Percentiles rank a stretch among this genome's conserved stretches.
Evolutionary conservation across 2,113 vertebrate genomes (phyloP).

Genomic region (Stictonetta naevosa): DNA sequence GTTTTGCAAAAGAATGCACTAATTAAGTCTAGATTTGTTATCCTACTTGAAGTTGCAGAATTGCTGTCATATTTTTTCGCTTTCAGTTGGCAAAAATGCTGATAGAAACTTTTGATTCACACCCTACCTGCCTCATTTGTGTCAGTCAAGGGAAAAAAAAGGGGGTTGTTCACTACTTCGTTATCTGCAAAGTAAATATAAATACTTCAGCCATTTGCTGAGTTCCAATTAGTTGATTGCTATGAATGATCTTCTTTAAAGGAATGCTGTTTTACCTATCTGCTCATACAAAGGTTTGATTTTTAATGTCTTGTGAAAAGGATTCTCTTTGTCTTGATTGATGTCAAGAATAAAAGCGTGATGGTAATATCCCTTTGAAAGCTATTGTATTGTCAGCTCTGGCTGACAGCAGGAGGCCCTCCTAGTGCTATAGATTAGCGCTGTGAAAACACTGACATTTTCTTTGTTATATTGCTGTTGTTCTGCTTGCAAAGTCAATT

Average conservation of each 20-base stretch:
- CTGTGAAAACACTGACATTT: conserved; percentile 83
- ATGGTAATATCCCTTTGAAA: conserved; percentile 85
- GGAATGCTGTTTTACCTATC: conserved; percentile 79
- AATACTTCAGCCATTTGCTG: conserved; percentile 74
- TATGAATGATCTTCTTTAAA: conserved; percentile 73
- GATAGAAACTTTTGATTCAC: conserved; percentile 78
- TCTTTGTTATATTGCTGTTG: conserved; percentile 83
- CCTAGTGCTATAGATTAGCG: conserved; percentile 83
- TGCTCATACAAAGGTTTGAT: conserved; percentile 78
- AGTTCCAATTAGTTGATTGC: conserved; percentile 81
- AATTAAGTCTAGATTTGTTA: conserved; percentile 68
- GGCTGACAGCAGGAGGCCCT: conserved; percentile 83
- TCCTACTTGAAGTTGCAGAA: conserved; percentile 60
- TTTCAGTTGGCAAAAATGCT: conserved; percentile 51
- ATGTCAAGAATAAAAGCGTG: conserved; percentile 85
- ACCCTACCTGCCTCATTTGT: conserved; percentile 72
- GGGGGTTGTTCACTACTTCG: conserved; percentile 32
- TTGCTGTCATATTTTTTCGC: conserved; percentile 57
- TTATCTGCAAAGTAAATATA: conserved; percentile 78
- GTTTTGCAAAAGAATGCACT: conserved; percentile 66
- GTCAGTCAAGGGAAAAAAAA: conserved; percentile 62
- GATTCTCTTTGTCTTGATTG: conserved; percentile 86
- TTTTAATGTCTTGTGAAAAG: conserved; percentile 83
- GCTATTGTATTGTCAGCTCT: conserved; percentile 84
- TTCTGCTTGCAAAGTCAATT: conserved; percentile 84